Percentiles rank a stretch among this genome's conserved stretches.
phyloP scores from a whole-genome alignment of 2,113 vertebrate species.

The Phocoena sinus region DNA sequence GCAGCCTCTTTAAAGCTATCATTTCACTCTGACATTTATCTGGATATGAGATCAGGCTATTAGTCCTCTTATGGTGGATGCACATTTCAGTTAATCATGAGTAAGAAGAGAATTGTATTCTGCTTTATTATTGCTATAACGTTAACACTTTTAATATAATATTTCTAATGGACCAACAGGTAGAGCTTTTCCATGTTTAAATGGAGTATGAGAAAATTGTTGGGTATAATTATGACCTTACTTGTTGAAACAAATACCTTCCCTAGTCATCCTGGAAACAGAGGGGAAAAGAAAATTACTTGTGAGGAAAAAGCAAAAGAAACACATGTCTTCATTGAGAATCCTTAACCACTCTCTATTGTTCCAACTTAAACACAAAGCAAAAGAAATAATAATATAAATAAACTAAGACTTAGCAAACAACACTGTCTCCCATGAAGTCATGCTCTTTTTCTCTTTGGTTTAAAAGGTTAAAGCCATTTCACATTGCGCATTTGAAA shows the following conservation, averaged over 20 bases:
- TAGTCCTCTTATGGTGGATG: background rate
- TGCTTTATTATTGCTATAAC: background rate
- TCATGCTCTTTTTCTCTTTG: background rate
- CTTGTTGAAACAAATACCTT: background rate
- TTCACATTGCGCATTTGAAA: background rate
- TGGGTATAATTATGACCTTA: background rate
- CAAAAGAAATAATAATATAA: background rate
- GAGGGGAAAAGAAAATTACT: background rate
- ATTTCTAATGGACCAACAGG: background rate
- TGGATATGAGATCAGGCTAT: background rate
- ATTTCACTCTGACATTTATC: conserved; percentile 23
- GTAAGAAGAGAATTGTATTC: background rate
- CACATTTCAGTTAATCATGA: background rate
- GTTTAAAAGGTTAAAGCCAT: background rate
- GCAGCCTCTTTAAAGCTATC: background rate
- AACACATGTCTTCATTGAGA: background rate
- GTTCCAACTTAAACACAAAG: background rate
- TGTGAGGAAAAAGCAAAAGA: background rate
- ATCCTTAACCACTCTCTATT: background rate
- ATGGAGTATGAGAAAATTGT: background rate
- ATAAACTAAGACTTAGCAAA: background rate
- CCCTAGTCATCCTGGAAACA: background rate
- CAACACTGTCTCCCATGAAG: background rate
- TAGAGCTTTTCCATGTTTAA: background rate
- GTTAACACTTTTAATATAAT: background rate